These are phyloP conservation scores for Falcaria lacertinaria DNA, from an alignment of 2,888 invertebrate species.

Conservation along the genomic window DNA sequence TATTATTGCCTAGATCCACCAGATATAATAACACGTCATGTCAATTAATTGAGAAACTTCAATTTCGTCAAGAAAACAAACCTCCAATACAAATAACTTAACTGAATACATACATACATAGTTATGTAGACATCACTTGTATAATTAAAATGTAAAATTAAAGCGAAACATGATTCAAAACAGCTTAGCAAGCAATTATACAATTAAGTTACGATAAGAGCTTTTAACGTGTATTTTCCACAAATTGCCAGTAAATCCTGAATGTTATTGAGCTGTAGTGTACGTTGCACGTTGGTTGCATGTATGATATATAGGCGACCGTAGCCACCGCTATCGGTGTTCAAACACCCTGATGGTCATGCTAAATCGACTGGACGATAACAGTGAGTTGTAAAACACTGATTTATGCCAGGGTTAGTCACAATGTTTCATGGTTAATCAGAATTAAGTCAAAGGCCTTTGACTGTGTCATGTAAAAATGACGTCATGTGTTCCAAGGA, in stretches of 20 bases:
- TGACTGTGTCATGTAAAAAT: conserved; percentile 12
- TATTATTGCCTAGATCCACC: too few relatives aligned
- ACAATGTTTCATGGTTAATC: conserved; percentile 30
- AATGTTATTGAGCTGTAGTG: conserved; percentile 25
- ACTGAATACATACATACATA: neutral
- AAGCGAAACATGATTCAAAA: neutral
- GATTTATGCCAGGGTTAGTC: conserved; percentile 49
- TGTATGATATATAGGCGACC: conserved; percentile 18
- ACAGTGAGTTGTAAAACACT: conserved; percentile 41
- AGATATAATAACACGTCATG: conserved; percentile 2
- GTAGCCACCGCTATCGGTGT: conserved; percentile 19
- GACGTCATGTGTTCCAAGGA: conserved; percentile 13
- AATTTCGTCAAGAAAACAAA: conserved; percentile 15
- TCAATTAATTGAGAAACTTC: conserved; percentile 1
- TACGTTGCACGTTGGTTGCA: conserved; percentile 17
- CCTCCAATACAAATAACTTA: neutral
- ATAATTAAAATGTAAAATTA: too few relatives aligned
- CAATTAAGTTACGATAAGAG: conserved; percentile 28
- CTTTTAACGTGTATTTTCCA: conserved; percentile 28
- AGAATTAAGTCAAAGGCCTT: conserved; percentile 13
- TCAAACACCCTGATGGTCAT: conserved; percentile 37
- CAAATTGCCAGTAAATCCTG: conserved; percentile 22
- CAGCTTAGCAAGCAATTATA: conserved; percentile 23
- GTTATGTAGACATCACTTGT: conserved; percentile 1
- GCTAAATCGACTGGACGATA: conserved; percentile 47